Conservation (phyloP, 1,140 invertebrate species). For the Cydia strobilella region DNA sequence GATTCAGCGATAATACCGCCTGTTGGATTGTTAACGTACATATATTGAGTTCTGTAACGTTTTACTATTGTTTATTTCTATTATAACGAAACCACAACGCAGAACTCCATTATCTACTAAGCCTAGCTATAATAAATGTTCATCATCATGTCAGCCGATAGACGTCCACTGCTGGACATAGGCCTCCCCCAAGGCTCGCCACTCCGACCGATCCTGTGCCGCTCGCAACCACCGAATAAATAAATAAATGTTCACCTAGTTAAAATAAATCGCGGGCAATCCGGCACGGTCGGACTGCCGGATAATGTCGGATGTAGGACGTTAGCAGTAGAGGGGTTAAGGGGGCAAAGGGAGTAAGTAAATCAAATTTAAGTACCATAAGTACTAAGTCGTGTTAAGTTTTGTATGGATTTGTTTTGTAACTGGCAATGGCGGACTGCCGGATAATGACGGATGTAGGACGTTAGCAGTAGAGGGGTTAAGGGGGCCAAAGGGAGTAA, state of each 20-base stretch:
- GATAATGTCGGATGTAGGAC: neutral
- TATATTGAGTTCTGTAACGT: too few species aligned
- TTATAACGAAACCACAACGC: neutral
- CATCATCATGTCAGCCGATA: too few species aligned
- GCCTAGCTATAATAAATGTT: neutral
- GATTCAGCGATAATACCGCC: too few species aligned
- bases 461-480: neutral
- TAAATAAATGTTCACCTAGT: constrained; percentile 12
- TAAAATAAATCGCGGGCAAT: constrained; percentile 24
- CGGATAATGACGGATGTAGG: neutral
- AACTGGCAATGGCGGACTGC: too few species aligned
- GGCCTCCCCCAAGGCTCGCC: too few species aligned
- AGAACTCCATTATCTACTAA: constrained; percentile 13
- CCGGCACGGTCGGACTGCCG: neutral
- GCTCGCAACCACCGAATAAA: too few species aligned
- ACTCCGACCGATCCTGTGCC: too few species aligned
- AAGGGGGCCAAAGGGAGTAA: neutral
- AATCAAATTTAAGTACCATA: neutral
- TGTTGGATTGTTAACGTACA: too few species aligned
- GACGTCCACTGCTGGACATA: too few species aligned
- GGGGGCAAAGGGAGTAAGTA: neutral
- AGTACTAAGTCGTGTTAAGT: neutral
- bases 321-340: neutral
- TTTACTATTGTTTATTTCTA: too few species aligned
- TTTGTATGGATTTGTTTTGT: too few species aligned